A percentile compares a stretch with the other conserved stretches of the same genome.
Conservation (phyloP, 2,888 invertebrate genomes). For the Trissonchulus sp. region DNA sequence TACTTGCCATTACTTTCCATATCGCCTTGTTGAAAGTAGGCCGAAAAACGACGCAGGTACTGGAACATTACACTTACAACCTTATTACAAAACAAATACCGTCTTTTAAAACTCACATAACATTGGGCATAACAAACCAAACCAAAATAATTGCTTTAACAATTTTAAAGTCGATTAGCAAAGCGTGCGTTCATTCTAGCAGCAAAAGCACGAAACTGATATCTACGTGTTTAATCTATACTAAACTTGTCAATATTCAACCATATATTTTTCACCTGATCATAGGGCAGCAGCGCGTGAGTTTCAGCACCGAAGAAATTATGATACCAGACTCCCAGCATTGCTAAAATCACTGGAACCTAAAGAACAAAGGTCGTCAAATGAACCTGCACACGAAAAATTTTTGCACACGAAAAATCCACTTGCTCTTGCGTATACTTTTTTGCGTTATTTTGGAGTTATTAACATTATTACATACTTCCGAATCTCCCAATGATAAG, state of each 20-base stretch:
- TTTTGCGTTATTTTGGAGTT: neutral
- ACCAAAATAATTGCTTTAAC: too few species aligned
- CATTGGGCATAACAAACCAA: conserved; percentile 1
- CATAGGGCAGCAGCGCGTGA: conserved; percentile 91
- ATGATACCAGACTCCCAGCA: conserved; percentile 79
- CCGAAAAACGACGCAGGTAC: conserved; percentile 94
- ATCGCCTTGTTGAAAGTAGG: conserved; percentile 99
- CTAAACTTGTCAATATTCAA: too few species aligned
- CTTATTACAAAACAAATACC: neutral
- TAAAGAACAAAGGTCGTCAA: too few species aligned
- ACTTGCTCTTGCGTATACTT: too few species aligned
- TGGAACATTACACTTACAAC: conserved; percentile 44
- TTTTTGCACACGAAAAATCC: too few species aligned
- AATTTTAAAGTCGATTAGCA: too few species aligned
- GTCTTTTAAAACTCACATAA: neutral
- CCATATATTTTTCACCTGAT: conserved; percentile 64
- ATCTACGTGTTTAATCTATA: too few species aligned
- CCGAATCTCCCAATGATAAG: too few species aligned
- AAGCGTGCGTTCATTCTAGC: too few species aligned
- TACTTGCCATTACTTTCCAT: conserved; percentile 99
- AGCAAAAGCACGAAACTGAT: too few species aligned
- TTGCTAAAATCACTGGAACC: conserved; percentile 85
- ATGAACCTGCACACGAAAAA: too few species aligned
- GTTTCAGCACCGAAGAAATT: conserved; percentile 94
- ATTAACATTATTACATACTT: conserved; percentile 17